Evolutionary conservation across 2,797 vertebrate genomes (phyloP), one percentile per base, ranked within the genome.

Genomic region (Spinibarbus caldwelli): DNA sequence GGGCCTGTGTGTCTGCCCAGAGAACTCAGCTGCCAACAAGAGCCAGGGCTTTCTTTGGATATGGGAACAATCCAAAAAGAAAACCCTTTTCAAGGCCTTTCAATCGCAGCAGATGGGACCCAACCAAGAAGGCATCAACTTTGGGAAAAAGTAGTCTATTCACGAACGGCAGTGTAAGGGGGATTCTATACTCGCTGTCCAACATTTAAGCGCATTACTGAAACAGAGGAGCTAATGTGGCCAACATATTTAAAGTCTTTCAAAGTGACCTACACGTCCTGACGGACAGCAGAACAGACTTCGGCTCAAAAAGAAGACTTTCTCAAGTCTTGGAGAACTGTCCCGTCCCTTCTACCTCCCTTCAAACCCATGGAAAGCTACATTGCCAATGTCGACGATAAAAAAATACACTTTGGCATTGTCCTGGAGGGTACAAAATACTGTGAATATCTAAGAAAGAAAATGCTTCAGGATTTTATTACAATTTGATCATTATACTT

Each of bases 41-140:
- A 78, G 31, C 67, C 81, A 86, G 43, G 45, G 68, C 62, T 75
- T 81, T 83, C 82, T 86, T 68, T 86, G 86, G 76, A 80, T 59
- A 43, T 72, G 80, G 84, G 71, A 86, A 82, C 86, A 86, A 87
- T 86, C 81, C 82, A 64, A 75, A 80, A 79, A 72, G 68, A 78
- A 72, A 81, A 52, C 52, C 47, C 66, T 81, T 88, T 90, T 89
- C 78, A 87, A 83, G 66, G 45, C 45, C 73, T 85, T 84, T 88
- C 80, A 87, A 52, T 87, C 8, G 45, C 80, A 88, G 83, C 89
- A 90, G 88, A 87, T 84, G 82, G 86, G 84, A 77, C 82, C 84
- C 72, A 85, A 88, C 71, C 77, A 87, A 85, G 89, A 90, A 85
- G 88, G 83, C 87, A 87, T 78, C 83, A 85, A 86, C 85, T 87